Conservation (phyloP, 2,888 invertebrate genomes). For the Agrilus biguttatus region DNA sequence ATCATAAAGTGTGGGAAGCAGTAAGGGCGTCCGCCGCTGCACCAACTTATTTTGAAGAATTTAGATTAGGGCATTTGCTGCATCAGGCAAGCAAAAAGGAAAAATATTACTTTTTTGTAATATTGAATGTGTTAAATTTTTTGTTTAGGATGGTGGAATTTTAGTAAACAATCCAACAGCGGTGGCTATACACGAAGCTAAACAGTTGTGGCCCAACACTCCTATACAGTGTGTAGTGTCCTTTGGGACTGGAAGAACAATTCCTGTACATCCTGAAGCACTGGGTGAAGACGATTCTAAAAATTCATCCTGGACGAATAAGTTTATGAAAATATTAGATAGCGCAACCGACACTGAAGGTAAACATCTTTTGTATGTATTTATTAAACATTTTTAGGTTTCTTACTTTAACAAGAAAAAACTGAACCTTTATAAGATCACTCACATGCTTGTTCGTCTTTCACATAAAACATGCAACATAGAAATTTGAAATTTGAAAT, state of each 20-base stretch:
- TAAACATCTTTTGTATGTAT: slow-evolving; percentile 18
- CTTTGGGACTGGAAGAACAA: slow-evolving; percentile 60
- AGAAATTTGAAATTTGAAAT: no score
- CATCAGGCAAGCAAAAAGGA: slow-evolving; percentile 39
- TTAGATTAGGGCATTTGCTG: slow-evolving; percentile 49
- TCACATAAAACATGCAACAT: no score
- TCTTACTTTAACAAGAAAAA: no score
- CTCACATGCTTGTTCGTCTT: no score
- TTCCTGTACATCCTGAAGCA: slow-evolving; percentile 24
- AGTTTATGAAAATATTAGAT: slow-evolving; percentile 67
- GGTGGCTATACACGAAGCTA: slow-evolving; percentile 77
- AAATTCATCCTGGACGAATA: slow-evolving; percentile 54
- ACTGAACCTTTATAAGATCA: no score
- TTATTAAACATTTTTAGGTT: no score
- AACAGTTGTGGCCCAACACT: slow-evolving; percentile 63
- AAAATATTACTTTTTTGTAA: background rate
- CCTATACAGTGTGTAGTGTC: slow-evolving; percentile 68
- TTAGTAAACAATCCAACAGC: slow-evolving; percentile 81
- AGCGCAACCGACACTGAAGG: slow-evolving; percentile 82
- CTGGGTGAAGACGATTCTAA: slow-evolving; percentile 17
- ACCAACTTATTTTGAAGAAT: slow-evolving; percentile 82
- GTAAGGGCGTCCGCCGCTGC: slow-evolving; percentile 83
- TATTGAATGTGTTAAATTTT: background rate
- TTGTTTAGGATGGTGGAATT: slow-evolving; percentile 60
- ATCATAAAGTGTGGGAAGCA: slow-evolving; percentile 66